Percentiles rank a stretch among this genome's conserved stretches.
Evolutionary conservation across 2,888 invertebrate genomes (phyloP).

Genomic region (Aporophyla nigra): DNA sequence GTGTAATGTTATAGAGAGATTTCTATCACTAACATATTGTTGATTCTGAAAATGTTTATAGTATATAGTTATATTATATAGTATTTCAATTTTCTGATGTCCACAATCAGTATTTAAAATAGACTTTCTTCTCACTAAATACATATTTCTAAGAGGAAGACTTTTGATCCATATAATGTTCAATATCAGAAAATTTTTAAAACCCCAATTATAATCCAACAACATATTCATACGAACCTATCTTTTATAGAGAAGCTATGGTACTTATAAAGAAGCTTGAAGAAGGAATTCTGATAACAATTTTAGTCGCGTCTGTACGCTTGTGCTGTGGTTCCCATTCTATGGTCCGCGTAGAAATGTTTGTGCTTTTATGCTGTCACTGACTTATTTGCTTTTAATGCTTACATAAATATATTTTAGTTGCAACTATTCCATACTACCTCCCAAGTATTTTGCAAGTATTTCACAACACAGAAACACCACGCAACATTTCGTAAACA

Average conservation of each 20-base stretch:
- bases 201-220: background rate
- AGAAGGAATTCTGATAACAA: slow-evolving; percentile 57
- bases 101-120: background rate
- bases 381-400: slow-evolving; percentile 75
- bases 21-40: slow-evolving; percentile 1
- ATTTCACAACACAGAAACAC: slow-evolving; percentile 56
- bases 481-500: slow-evolving; percentile 46
- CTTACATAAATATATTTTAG: slow-evolving; percentile 66
- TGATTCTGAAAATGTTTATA: background rate
- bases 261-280: slow-evolving; percentile 15
- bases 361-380: slow-evolving; percentile 80
- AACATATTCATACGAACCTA: background rate
- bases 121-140: background rate
- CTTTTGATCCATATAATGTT: too few species aligned
- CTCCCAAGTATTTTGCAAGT: slow-evolving; percentile 52
- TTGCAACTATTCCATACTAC: slow-evolving; percentile 56
- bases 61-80: too few species aligned
- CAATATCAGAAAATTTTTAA: background rate
- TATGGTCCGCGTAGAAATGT: slow-evolving; percentile 74
- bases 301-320: slow-evolving; percentile 74
- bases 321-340: slow-evolving; percentile 72
- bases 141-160: background rate
- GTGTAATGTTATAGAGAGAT: slow-evolving; percentile 23
- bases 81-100: background rate
- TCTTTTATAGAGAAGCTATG: slow-evolving; percentile 12